A percentile compares a stretch with the other conserved stretches of the same genome.
phyloP scores from a whole-genome alignment of 2,888 invertebrate genomes.

The Bugula neritina region DNA sequence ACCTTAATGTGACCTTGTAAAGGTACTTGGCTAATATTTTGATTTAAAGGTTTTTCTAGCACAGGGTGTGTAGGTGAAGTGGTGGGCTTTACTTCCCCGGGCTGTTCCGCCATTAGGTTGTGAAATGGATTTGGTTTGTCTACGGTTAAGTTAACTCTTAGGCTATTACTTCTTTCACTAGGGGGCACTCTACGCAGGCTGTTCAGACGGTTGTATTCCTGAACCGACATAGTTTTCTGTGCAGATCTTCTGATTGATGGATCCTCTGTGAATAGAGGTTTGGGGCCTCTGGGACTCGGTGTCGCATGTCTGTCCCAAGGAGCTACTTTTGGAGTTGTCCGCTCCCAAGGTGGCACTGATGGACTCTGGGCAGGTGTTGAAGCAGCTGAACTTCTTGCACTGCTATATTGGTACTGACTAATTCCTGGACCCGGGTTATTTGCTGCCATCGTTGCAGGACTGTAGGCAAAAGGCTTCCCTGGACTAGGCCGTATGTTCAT shows the following conservation, averaged over 20 bases:
- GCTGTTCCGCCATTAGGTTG: neutral
- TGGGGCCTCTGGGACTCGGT: neutral
- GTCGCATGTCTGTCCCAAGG: neutral
- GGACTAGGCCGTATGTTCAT: neutral
- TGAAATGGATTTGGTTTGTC: neutral
- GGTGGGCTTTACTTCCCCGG: slow-evolving; percentile 6
- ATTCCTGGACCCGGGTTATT: neutral
- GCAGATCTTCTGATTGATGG: neutral
- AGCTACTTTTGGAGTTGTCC: neutral
- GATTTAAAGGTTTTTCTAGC: no score
- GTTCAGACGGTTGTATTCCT: neutral
- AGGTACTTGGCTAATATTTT: no score
- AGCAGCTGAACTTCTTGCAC: neutral
- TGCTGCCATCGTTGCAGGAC: neutral
- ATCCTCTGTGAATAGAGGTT: neutral
- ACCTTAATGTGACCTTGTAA: neutral
- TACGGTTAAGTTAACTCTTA: neutral
- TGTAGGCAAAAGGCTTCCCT: neutral
- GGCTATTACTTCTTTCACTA: neutral
- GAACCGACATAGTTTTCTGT: neutral
- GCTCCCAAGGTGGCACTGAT: slow-evolving; percentile 7
- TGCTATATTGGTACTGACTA: neutral
- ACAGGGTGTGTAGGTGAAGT: neutral
- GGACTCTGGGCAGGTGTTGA: neutral
- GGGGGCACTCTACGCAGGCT: neutral